phyloP scores from a whole-genome alignment of 2,113 vertebrate species.

The Chloropsis hardwickii region DNA sequence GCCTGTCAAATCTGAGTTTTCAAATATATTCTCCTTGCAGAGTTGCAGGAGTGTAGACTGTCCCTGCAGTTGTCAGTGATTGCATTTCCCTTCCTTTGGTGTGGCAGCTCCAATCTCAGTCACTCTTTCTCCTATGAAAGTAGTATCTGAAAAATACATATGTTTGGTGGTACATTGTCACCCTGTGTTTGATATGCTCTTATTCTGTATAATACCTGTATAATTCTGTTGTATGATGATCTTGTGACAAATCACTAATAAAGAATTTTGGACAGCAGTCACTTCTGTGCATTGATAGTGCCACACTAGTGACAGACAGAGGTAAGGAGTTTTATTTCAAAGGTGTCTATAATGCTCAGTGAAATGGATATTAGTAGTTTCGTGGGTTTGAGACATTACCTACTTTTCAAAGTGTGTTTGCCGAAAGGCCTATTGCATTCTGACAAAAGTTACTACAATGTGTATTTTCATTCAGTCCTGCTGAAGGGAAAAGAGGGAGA shows the following conservation, averaged over 20 bases:
- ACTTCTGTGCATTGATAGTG: not conserved
- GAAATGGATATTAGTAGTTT: not conserved
- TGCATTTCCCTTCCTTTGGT: not conserved
- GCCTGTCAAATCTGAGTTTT: not conserved
- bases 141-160: not conserved
- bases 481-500: not conserved
- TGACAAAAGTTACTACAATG: not conserved
- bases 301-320: not conserved
- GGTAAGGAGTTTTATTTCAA: not conserved
- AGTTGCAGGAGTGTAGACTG: not conserved
- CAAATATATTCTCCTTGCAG: not conserved
- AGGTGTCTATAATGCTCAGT: not conserved
- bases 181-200: not conserved
- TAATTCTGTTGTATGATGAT: not conserved
- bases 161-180: not conserved
- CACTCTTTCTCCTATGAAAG: not conserved
- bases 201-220: not conserved
- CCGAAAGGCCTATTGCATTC: not conserved
- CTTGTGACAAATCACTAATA: not conserved
- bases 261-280: not conserved
- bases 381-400: not conserved
- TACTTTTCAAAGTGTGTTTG: not conserved
- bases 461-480: not conserved
- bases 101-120: not conserved
- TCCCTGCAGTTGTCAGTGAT: not conserved